Evolutionary conservation across 2,888 invertebrate genomes (phyloP).

Genomic region (Drosophila quasianomalipes): DNA sequence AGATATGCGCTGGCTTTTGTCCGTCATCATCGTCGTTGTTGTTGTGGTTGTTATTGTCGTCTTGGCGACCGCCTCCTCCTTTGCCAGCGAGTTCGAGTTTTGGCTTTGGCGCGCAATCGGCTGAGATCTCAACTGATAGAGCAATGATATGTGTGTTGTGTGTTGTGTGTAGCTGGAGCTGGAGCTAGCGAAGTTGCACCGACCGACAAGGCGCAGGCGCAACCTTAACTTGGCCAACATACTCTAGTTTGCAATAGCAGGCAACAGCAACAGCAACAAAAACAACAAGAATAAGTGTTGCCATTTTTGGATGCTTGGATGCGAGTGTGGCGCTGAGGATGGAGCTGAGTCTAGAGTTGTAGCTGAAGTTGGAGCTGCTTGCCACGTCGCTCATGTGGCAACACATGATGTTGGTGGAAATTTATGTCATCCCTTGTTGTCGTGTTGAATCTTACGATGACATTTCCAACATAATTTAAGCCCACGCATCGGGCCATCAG

Average conservation of each 20-base stretch:
- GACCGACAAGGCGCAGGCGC: conserved; percentile 48
- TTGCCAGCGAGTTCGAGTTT: conserved; percentile 30
- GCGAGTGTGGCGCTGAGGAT: conserved; percentile 63
- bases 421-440: conserved; percentile 85
- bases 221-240: conserved; percentile 60
- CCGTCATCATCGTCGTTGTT: conserved; percentile 27
- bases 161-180: conserved; percentile 42
- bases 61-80: conserved; percentile 53
- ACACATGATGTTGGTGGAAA: conserved; percentile 84
- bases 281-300: conserved; percentile 52
- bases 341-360: conserved; percentile 27
- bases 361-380: conserved; percentile 35
- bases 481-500: conserved; percentile 81
- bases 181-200: conserved; percentile 41
- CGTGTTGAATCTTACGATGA: conserved; percentile 86
- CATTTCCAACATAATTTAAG: conserved; percentile 86
- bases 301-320: conserved; percentile 63
- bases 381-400: conserved; percentile 68
- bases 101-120: conserved; percentile 51
- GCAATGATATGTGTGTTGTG: conserved; percentile 77
- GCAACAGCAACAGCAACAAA: conserved; percentile 37
- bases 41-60: conserved; percentile 11
- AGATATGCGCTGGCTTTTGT: conserved; percentile 41
- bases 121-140: conserved; percentile 79
- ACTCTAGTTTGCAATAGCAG: conserved; percentile 59